Evolutionary conservation across 2,113 vertebrate genomes (phyloP).

Genomic region (Ictalurus furcatus): DNA sequence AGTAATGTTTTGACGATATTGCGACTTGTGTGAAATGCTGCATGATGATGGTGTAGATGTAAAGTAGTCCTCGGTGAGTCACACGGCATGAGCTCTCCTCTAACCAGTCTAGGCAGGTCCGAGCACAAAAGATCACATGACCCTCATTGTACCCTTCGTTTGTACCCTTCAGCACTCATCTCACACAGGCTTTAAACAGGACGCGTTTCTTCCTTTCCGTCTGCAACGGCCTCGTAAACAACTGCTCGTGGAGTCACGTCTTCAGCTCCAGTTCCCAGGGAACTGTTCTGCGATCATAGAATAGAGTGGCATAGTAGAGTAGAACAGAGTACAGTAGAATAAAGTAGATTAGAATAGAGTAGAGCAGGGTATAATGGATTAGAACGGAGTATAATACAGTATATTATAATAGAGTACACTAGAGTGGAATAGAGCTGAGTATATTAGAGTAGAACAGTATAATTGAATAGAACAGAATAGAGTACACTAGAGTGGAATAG

Average conservation of each 20-base stretch:
- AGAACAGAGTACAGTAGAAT: background rate
- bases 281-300: background rate
- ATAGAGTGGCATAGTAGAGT: background rate
- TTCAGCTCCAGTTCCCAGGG: background rate
- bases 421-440: background rate
- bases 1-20: background rate
- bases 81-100: background rate
- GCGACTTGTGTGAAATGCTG: background rate
- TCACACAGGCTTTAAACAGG: slow-evolving; percentile 9
- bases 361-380: background rate
- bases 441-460: no score
- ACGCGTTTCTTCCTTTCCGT: background rate
- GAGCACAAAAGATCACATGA: slow-evolving; percentile 4
- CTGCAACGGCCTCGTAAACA: background rate
- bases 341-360: background rate
- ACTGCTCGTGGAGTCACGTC: background rate
- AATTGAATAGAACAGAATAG: background rate
- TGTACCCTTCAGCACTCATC: background rate
- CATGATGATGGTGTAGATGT: background rate
- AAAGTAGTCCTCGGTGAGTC: background rate
- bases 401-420: background rate
- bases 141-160: slow-evolving; percentile 9
- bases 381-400: background rate
- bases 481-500: background rate
- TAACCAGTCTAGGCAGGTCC: slow-evolving; percentile 10